Base-by-base conservation (phyloP, 2,113 vertebrate species). In the Oceanodroma tethys region DNA sequence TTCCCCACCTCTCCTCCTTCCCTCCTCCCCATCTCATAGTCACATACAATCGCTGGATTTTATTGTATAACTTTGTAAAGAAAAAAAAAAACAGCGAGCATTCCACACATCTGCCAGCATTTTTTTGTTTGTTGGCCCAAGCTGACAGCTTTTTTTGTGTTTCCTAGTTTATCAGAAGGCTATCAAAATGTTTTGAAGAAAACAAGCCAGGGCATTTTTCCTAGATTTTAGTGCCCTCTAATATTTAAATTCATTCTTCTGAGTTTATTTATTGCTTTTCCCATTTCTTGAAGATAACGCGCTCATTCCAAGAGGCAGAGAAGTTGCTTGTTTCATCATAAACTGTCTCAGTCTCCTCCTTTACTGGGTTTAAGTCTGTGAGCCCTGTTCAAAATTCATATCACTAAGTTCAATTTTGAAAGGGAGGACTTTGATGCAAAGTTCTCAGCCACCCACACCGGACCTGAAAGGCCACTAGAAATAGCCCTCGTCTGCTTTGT, bases 401-500 rank as follows among this genome's bases (percentile, higher is more conserved):
- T 85, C 60, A 60, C 75, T 88, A 42, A 32, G 68, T 90, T 88
- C 68, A 45, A 1, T 55, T 94, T 82, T 87, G 81, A 94, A 96
- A 93, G 84, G 87, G 26, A 94, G 53, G 76, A 81, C 43, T 94
- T 80, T 86, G 65, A 86, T 23, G 93, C 78, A 47, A 63, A 89
- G 87, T 81, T 95, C 93, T 90, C 55, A 62, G 78, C 95, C 96
- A 89, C 91, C 89, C 95, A 97, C 90, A 95, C n/a, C 72, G 58
- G 62, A 81, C 67, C 80, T 95, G 71, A 95, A 94, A 96, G 91
- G 93, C 92, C 86, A 93, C 60, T 80, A 90, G 96, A 97, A 98
- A 98, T 94, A 97, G 67, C 93, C 92, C 78, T 88, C 16, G 72
- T 94, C 88, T 72, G 81, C 86, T 84, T 88, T 94, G 90, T 95